Percentiles rank a stretch among this genome's conserved stretches.
phyloP scores from a whole-genome alignment of 2,797 vertebrate genomes.

The Gambelia wislizenii region DNA sequence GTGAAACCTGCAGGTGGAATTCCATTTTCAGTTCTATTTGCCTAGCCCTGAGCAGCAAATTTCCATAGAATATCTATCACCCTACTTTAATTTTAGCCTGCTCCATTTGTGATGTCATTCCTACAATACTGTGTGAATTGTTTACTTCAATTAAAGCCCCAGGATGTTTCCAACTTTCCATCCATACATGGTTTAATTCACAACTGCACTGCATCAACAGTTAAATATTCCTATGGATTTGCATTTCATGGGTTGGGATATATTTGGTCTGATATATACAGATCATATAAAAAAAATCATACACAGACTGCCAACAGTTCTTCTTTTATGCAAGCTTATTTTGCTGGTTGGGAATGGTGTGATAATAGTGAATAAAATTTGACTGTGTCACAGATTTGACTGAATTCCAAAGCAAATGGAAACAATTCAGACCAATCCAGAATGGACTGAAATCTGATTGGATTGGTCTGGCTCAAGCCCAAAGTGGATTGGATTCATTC shows the following conservation, averaged over 20 bases:
- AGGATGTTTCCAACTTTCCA: neutral
- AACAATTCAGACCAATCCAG: too few relatives aligned
- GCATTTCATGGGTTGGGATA: neutral
- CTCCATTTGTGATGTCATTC: neutral
- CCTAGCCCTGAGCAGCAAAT: neutral
- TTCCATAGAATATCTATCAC: neutral
- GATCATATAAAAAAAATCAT: neutral
- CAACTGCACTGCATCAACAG: neutral
- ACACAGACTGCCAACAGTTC: neutral
- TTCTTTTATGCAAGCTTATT: neutral
- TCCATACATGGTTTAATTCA: too few relatives aligned
- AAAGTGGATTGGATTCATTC: too few relatives aligned
- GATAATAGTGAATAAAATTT: too few relatives aligned
- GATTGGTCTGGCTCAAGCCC: too few relatives aligned
- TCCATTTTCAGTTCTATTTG: neutral
- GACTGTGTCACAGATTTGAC: too few relatives aligned
- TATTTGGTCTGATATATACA: neutral
- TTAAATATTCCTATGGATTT: neutral
- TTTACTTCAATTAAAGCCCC: neutral
- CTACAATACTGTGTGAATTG: neutral
- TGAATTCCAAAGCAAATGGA: too few relatives aligned
- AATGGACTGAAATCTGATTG: too few relatives aligned
- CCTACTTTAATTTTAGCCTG: neutral
- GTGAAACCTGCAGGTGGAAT: neutral
- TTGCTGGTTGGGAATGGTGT: neutral